A percentile compares a stretch with the other conserved stretches of the same genome.
These are phyloP conservation scores for Oreohelix idahoensis DNA, from an alignment of 1,140 invertebrate species.

Conservation along the genomic window DNA sequence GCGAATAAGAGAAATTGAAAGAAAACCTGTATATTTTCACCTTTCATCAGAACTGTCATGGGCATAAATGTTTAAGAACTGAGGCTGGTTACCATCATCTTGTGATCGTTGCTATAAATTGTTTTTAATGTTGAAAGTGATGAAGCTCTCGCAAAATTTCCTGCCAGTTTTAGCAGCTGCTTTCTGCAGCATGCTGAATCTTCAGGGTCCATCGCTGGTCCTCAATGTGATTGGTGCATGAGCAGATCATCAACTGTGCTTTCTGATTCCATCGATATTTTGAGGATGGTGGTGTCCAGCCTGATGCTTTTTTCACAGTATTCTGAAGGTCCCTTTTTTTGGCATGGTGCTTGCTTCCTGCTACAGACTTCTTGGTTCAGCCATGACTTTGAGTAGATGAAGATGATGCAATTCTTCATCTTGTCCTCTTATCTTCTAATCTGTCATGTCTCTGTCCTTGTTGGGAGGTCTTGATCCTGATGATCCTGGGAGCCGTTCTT, in stretches of 20 bases:
- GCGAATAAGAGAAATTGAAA: not conserved
- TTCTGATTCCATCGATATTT: not conserved
- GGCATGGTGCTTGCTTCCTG: not conserved
- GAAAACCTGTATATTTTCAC: not conserved
- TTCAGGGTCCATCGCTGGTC: not conserved
- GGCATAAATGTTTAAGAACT: not conserved
- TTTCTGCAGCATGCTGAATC: not conserved
- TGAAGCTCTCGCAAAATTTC: conserved; percentile 22
- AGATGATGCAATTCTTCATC: not conserved
- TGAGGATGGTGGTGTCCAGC: not conserved
- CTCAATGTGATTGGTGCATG: too few relatives aligned
- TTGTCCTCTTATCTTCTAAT: not conserved
- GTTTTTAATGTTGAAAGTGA: too few relatives aligned
- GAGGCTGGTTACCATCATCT: conserved; percentile 33
- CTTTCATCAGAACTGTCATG: conserved; percentile 25
- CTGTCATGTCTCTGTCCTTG: not conserved
- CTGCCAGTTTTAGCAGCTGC: not conserved
- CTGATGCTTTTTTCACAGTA: conserved; percentile 40
- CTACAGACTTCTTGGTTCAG: not conserved
- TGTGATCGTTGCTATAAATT: conserved; percentile 25
- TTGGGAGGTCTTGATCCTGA: not conserved
- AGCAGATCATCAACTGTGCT: conserved; percentile 28
- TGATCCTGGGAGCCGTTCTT: not conserved
- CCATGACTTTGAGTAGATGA: too few relatives aligned
- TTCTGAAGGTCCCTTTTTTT: not conserved